Evolutionary conservation across 2,797 vertebrate species (phyloP).

Genomic region (Graptemys geographica): DNA sequence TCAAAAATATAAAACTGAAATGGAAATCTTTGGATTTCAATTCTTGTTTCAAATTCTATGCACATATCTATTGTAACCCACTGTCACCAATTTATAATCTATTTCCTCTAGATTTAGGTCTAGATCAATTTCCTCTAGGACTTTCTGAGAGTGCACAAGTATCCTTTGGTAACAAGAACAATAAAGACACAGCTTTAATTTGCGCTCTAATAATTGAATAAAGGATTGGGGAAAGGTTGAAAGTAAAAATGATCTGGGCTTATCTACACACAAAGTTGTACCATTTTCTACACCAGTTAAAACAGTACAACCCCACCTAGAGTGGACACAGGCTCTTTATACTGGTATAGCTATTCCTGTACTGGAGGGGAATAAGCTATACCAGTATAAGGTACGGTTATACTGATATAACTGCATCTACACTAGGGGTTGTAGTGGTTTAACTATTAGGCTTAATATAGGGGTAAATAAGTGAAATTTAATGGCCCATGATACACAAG

Average conservation of each 20-base stretch:
- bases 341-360: not conserved
- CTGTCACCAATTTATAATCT: constrained; percentile 18
- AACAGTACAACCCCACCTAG: not conserved
- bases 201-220: not conserved
- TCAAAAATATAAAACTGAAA: not conserved
- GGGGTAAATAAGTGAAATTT: not conserved
- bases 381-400: not conserved
- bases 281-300: not conserved
- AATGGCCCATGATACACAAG: not conserved
- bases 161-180: not conserved
- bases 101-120: not conserved
- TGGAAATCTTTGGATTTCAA: not conserved
- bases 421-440: not conserved
- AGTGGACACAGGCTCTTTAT: not conserved
- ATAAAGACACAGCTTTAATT: not conserved
- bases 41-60: constrained; percentile 1
- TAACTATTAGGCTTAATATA: not conserved
- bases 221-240: not conserved
- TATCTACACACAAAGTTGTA: not conserved
- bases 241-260: not conserved
- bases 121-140: not conserved
- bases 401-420: not conserved
- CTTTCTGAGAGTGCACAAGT: not conserved
- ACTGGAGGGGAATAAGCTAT: not conserved
- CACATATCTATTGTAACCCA: constrained; percentile 18